These are phyloP conservation scores for Alauda arvensis DNA, from an alignment of 2,797 vertebrate genomes.

Conservation along the genomic window DNA sequence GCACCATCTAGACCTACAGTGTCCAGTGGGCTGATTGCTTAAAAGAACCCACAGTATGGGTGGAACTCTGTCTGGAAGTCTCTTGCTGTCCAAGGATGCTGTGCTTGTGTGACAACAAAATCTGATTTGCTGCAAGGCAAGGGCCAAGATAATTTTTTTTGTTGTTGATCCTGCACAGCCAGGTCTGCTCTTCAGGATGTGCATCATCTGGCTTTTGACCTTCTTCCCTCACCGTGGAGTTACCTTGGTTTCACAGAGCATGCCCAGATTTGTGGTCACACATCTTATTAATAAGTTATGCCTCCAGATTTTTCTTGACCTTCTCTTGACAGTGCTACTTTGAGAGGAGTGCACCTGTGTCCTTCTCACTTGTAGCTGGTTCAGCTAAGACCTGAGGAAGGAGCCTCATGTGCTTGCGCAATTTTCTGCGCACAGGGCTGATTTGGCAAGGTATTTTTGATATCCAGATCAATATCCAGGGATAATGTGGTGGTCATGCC, in stretches of 20 bases:
- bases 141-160: not conserved
- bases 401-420: not conserved
- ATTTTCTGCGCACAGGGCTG: not conserved
- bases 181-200: not conserved
- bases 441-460: not conserved
- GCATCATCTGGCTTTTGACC: not conserved
- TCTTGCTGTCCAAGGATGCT: not conserved
- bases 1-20: not conserved
- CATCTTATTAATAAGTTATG: not conserved
- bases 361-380: not conserved
- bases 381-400: not conserved
- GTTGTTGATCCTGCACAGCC: not conserved
- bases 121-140: not conserved
- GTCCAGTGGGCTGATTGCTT: not conserved
- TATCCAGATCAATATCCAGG: not conserved
- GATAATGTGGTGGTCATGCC: not conserved
- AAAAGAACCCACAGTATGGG: not conserved
- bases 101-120: not conserved
- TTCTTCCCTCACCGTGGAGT: not conserved
- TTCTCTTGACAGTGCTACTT: not conserved
- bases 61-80: not conserved
- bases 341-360: not conserved
- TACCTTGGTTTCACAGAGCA: not conserved
- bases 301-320: not conserved
- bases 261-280: not conserved